Conservation (phyloP, 37 sponge, comb jelly and placozoan genomes). For the Beroe forskalii region DNA sequence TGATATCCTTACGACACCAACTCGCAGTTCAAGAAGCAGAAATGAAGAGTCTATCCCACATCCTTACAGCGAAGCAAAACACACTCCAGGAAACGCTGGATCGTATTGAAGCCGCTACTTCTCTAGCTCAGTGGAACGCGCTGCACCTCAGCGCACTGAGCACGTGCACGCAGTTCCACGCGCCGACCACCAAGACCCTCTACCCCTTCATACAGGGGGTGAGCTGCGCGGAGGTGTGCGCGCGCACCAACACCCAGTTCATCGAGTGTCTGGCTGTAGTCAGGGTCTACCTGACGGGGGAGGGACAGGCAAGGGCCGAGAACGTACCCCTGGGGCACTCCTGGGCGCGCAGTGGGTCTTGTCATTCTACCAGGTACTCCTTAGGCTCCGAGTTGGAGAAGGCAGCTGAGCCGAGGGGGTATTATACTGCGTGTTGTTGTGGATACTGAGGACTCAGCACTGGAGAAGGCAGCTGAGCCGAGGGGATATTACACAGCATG, state of each 20-base stretch:
- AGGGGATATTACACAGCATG: neutral
- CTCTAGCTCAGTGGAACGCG: neutral
- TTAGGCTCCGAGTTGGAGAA: neutral
- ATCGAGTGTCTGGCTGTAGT: neutral
- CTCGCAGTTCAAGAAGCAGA: no score
- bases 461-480: neutral
- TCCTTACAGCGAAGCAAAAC: no score
- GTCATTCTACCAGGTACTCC: neutral
- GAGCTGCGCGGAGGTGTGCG: constrained; percentile 11
- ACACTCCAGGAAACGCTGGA: no score
- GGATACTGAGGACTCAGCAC: no score
- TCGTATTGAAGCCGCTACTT: no score
- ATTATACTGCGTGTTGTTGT: constrained; percentile 4
- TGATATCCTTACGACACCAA: no score
- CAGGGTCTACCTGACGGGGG: neutral
- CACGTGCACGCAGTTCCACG: neutral
- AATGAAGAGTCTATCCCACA: no score
- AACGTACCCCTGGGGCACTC: neutral
- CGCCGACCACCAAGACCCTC: neutral
- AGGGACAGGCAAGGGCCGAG: neutral
- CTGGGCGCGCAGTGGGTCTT: neutral
- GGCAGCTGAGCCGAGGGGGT: neutral
- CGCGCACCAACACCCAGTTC: neutral
- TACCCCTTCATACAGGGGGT: neutral
- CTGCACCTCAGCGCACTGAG: neutral